These are phyloP conservation scores for Myotis lucifugus DNA, from an alignment of 2,113 vertebrate species.

Conservation along the genomic window DNA sequence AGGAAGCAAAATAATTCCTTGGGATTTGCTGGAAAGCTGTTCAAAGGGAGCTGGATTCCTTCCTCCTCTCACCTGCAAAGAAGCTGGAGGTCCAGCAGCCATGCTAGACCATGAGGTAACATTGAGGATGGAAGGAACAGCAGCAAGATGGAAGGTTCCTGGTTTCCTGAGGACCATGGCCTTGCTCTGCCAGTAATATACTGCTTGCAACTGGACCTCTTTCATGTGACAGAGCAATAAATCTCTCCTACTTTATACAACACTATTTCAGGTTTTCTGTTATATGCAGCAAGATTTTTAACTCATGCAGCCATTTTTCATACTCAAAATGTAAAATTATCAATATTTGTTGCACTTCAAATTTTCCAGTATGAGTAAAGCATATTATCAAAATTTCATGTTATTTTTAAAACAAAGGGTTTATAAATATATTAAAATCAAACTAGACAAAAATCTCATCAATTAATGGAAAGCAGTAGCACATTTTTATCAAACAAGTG, in stretches of 20 bases:
- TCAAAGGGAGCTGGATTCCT: not conserved
- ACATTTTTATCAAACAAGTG: not conserved
- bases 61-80: not conserved
- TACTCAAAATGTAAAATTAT: not conserved
- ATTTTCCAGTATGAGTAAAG: not conserved
- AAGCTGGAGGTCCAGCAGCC: not conserved
- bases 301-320: not conserved
- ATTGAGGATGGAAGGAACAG: not conserved
- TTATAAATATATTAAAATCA: not conserved
- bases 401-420: slow-evolving; percentile 39
- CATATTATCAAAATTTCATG: slow-evolving; percentile 1
- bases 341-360: not conserved
- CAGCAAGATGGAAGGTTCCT: not conserved
- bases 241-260: not conserved
- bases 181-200: not conserved
- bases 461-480: not conserved
- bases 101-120: not conserved
- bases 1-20: not conserved
- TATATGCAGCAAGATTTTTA: not conserved
- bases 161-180: not conserved
- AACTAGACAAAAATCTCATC: not conserved
- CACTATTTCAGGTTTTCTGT: slow-evolving; percentile 10
- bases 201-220: not conserved
- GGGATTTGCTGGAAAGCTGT: not conserved
- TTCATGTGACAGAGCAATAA: not conserved